A percentile compares a stretch with the other conserved stretches of the same genome.
Evolutionary conservation across 2,113 vertebrate genomes (phyloP).

Genomic region (Sinocyclocheilus grahami): DNA sequence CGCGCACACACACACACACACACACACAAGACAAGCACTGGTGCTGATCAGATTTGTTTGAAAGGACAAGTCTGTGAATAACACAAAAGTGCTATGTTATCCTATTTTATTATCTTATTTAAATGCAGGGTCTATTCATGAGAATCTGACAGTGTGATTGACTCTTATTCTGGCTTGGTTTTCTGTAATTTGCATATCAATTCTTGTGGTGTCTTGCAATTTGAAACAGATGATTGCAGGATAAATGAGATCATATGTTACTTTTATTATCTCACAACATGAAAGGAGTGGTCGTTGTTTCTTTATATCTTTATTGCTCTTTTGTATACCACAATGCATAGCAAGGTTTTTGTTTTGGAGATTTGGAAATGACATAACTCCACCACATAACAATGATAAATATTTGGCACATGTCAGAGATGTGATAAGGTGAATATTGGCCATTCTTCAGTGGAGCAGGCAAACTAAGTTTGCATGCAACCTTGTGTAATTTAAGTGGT

Average conservation of each 20-base stretch:
- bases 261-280: not conserved
- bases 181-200: slow-evolving; percentile 29
- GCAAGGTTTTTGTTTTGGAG: not conserved
- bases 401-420: not conserved
- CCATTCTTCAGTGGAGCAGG: too few relatives aligned
- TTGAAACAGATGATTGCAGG: not conserved
- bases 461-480: too few relatives aligned
- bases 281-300: not conserved
- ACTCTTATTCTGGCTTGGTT: slow-evolving; percentile 18
- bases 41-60: slow-evolving; percentile 36
- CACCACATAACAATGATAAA: not conserved
- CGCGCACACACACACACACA: not conserved
- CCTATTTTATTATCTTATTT: slow-evolving; percentile 32
- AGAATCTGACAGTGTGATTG: slow-evolving; percentile 26
- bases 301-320: not conserved
- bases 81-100: slow-evolving; percentile 27
- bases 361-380: not conserved
- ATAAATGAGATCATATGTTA: not conserved
- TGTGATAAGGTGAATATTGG: not conserved
- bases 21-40: not conserved
- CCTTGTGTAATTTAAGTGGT: too few relatives aligned
- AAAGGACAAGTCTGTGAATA: slow-evolving; percentile 13
- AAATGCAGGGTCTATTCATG: slow-evolving; percentile 11
- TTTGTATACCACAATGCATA: not conserved
- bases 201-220: not conserved